These are phyloP conservation scores for Strigamia transsilvanica DNA, from an alignment of 2,888 invertebrate genomes.

Conservation along the genomic window DNA sequence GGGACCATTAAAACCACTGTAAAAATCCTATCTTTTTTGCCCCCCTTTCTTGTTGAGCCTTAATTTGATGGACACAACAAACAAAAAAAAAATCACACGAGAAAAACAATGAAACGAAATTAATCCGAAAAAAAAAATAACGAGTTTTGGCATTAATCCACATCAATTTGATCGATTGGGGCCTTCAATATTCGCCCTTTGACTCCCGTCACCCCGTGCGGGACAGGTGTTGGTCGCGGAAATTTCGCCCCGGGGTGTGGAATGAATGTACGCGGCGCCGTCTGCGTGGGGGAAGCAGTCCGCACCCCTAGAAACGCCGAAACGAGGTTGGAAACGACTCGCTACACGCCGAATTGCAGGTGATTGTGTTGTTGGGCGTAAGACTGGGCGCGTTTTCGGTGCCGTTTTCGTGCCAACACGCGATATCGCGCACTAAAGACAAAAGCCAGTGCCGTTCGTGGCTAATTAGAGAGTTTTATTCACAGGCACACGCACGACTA, in stretches of 20 bases:
- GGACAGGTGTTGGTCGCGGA: no score
- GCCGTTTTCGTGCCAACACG: conserved; percentile 7
- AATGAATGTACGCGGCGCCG: not conserved
- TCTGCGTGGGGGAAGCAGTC: not conserved
- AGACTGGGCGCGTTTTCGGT: conserved; percentile 21
- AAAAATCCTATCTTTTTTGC: not conserved
- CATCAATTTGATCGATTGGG: no score
- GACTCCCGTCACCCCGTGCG: no score
- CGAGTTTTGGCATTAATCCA: no score
- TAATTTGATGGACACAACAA: not conserved
- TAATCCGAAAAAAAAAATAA: no score
- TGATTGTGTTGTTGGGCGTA: conserved; percentile 1
- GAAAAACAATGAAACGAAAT: no score
- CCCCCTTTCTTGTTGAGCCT: not conserved
- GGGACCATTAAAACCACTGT: not conserved
- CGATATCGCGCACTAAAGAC: conserved; percentile 33
- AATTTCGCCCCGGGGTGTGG: no score
- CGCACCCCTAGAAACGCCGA: not conserved
- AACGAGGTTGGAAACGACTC: not conserved
- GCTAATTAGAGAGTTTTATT: conserved; percentile 34
- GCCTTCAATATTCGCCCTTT: no score
- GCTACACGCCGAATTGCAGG: not conserved
- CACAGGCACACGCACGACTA: not conserved
- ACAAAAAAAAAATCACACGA: not conserved
- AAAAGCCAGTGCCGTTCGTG: conserved; percentile 21